Conservation (phyloP, 2,113 vertebrate genomes). For the Ammodramus savannarum region DNA sequence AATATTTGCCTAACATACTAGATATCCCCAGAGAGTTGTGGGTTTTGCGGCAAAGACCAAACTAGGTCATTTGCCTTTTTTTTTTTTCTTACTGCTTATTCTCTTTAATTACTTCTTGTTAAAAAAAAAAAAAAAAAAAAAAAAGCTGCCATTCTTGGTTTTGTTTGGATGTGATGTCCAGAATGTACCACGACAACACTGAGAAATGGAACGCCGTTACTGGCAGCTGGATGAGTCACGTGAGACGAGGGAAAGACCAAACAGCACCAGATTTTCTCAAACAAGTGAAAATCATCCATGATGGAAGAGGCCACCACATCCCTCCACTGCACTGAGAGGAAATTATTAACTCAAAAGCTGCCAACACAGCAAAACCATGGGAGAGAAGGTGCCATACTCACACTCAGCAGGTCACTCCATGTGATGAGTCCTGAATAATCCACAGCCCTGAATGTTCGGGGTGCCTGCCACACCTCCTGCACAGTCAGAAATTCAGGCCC, state of each 20-base stretch:
- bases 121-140: not conserved
- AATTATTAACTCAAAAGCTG: conserved; percentile 19
- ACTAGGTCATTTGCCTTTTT: conserved; percentile 60
- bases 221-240: conserved; percentile 42
- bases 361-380: not conserved
- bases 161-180: conserved; percentile 40
- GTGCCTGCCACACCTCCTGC: not conserved
- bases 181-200: conserved; percentile 53
- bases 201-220: conserved; percentile 33
- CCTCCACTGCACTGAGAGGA: not conserved
- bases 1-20: conserved; percentile 58
- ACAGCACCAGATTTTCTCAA: conserved; percentile 31
- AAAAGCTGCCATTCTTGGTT: conserved; percentile 32
- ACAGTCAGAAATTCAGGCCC: not conserved
- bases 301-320: not conserved
- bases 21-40: conserved; percentile 58
- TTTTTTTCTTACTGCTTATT: conserved; percentile 38
- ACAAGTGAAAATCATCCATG: conserved; percentile 19
- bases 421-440: rapidly evolving
- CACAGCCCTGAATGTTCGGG: not conserved
- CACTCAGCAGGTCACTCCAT: not conserved
- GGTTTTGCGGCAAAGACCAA: conserved; percentile 54
- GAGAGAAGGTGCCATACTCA: not conserved
- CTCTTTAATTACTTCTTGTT: conserved; percentile 37
- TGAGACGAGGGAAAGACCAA: conserved; percentile 11